These are phyloP conservation scores for Plectropomus leopardus DNA, from an alignment of 2,113 vertebrate species.

Conservation along the genomic window DNA sequence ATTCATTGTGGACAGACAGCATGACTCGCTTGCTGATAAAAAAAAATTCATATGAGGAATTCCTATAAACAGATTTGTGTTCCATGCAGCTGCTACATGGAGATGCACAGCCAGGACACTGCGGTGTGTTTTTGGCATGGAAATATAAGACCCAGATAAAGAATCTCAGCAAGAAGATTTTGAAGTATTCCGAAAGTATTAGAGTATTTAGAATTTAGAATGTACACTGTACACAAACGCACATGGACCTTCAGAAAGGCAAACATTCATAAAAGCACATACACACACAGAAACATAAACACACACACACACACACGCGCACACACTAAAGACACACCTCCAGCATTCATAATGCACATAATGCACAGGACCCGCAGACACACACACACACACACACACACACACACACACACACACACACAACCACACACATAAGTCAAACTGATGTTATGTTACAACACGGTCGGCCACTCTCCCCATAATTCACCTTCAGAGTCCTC, in stretches of 20 bases:
- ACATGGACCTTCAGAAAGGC: neutral
- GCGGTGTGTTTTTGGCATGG: too few species aligned
- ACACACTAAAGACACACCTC: neutral
- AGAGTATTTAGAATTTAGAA: too few species aligned
- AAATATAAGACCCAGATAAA: too few species aligned
- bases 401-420: slow-evolving; percentile 35
- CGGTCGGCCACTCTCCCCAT: slow-evolving; percentile 43
- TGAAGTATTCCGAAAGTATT: too few species aligned
- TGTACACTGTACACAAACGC: slow-evolving; percentile 2
- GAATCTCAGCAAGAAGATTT: too few species aligned
- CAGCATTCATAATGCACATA: neutral
- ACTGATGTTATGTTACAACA: slow-evolving; percentile 39
- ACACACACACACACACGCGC: neutral
- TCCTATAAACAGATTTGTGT: too few species aligned
- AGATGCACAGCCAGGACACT: too few species aligned
- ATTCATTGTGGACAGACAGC: too few species aligned
- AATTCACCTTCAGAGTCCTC: slow-evolving; percentile 58
- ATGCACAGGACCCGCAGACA: slow-evolving; percentile 22
- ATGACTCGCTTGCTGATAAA: too few species aligned
- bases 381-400: slow-evolving; percentile 30
- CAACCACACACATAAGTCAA: slow-evolving; percentile 35
- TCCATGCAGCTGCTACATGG: too few species aligned
- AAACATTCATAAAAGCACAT: neutral
- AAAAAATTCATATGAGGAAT: too few species aligned
- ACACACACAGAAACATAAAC: neutral